These are phyloP conservation scores for Proales similis DNA, from an alignment of 1,140 invertebrate genomes.

Conservation along the genomic window DNA sequence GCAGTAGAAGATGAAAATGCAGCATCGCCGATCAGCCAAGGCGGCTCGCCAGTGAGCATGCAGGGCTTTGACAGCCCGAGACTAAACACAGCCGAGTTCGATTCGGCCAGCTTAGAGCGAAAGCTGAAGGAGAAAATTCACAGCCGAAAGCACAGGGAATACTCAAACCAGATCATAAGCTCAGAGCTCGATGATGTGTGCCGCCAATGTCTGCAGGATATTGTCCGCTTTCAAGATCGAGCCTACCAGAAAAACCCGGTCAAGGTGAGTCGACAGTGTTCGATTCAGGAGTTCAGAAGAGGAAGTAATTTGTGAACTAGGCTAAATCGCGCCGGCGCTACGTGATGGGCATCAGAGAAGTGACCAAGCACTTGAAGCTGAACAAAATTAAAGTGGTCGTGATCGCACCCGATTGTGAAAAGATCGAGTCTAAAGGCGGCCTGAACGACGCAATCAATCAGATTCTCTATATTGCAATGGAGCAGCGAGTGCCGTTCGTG, in stretches of 20 bases:
- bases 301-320: constrained; percentile 40
- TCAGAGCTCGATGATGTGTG: constrained; percentile 52
- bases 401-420: constrained; percentile 58
- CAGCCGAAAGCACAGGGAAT: constrained; percentile 42
- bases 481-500: constrained; percentile 55
- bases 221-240: constrained; percentile 60
- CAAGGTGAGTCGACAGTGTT: constrained; percentile 56
- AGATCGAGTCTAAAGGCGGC: constrained; percentile 53
- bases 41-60: constrained; percentile 11
- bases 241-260: constrained; percentile 59
- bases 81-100: constrained; percentile 39
- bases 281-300: not conserved
- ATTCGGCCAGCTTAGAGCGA: constrained; percentile 39
- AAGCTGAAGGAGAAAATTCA: constrained; percentile 31
- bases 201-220: constrained; percentile 54
- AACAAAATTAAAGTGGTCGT: constrained; percentile 59
- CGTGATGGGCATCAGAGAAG: constrained; percentile 59
- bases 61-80: constrained; percentile 38
- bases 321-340: constrained; percentile 56
- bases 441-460: constrained; percentile 55
- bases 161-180: constrained; percentile 53
- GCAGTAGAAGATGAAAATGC: not conserved
- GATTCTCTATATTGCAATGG: constrained; percentile 51
- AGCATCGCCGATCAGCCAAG: constrained; percentile 39
- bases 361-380: constrained; percentile 56